phyloP scores from a whole-genome alignment of 1,140 invertebrate genomes.

The Rhynchophorus ferrugineus region DNA sequence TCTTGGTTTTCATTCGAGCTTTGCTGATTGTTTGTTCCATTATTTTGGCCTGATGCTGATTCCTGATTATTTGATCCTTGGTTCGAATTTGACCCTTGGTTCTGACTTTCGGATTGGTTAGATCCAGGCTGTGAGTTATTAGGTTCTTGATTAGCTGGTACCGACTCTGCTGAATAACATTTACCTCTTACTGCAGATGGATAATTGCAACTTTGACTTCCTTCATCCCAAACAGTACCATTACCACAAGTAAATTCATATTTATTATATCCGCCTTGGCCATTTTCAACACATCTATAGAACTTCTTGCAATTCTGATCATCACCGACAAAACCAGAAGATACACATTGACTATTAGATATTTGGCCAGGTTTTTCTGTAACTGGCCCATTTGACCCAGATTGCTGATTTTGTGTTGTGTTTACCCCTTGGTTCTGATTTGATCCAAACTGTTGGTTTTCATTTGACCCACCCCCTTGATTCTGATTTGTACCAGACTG shows the following conservation, averaged over 20 bases:
- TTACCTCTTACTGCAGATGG: conserved; percentile 18
- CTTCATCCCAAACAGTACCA: conserved; percentile 65
- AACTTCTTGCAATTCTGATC: conserved; percentile 65
- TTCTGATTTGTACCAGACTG: no score
- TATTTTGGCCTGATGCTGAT: conserved; percentile 3
- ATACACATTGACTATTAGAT: conserved; percentile 34
- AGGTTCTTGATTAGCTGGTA: no score
- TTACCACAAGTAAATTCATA: conserved; percentile 62
- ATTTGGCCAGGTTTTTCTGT: conserved; percentile 3
- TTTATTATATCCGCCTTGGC: conserved; percentile 44
- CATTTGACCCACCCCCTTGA: conserved; percentile 1
- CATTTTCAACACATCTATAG: conserved; percentile 63
- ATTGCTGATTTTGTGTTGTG: no score
- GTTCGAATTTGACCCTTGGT: conserved; percentile 6
- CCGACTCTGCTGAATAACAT: no score
- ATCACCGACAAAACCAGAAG: conserved; percentile 62
- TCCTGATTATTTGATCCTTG: conserved; percentile 1
- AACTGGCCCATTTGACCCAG: not conserved
- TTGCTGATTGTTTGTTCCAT: conserved; percentile 9
- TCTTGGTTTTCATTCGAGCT: conserved; percentile 5
- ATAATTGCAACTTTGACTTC: conserved; percentile 54
- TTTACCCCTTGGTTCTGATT: no score
- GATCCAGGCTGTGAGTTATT: no score
- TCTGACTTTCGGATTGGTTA: no score
- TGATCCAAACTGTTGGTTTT: no score